Evolutionary conservation across 2,888 invertebrate genomes (phyloP), one percentile per base, ranked within the genome.

Genomic region (Epinotia brunnichana): DNA sequence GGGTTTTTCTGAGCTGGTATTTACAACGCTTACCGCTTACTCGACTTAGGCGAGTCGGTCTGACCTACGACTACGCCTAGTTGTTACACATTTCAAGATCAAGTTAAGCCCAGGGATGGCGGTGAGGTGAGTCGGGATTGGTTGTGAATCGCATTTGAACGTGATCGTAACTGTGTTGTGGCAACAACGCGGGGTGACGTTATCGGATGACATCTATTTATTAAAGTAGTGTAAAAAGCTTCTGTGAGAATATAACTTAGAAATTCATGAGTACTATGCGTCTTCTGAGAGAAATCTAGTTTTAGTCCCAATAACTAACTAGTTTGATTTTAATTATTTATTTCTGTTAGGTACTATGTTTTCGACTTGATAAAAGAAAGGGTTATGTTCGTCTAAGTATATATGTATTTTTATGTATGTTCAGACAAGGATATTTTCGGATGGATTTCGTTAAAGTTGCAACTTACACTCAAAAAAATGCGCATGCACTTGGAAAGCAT

Each of bases 191-290:
- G 39, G 62, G 68, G 73, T 63, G 73, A 69, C 63, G 57, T 73
- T 73, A 73, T 63, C 61, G 61, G 60, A 59, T 68, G 61, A 62
- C 67, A 67, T 67, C 61, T 68, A 57, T 66, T 71, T 66, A 41
- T 66, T 59, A 41, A 54, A 64, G 53, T 60, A 51, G 63, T 48
- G 29, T 51, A 48, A 35, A 44, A 39, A 53, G 44, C 53, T 70
- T 57, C 48, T 66, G 71, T 70, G 64, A 59, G 64, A 59, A 64
- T 63, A 19, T 41, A n/a, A 24, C 41, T 35, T 66, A 56, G 66
- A 66, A 66, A 66, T 66, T 66, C 41, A 41, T 41, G 39, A 54
- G 21, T 10, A 7, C 21, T 41, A 41, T 54, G 10, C n/a, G n/a
- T 5, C 21, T 21, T 11, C 21, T 21, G 39, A 17, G 35, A 5